These are phyloP conservation scores for Drosophila neotestacea DNA, from an alignment of 2,888 invertebrate species.

Conservation along the genomic window DNA sequence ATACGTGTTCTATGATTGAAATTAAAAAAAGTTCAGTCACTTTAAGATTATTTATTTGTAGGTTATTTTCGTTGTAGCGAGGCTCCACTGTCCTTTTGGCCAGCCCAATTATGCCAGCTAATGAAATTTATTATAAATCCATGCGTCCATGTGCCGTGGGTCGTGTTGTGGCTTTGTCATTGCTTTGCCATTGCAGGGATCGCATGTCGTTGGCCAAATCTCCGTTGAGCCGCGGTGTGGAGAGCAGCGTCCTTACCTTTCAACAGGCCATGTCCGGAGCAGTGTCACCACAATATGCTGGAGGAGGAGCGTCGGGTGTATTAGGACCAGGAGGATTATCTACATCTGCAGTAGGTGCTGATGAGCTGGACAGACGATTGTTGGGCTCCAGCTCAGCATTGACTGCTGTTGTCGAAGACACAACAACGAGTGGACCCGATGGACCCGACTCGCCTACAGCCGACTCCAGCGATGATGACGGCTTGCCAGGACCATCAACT, in stretches of 20 bases:
- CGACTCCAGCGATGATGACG: slow-evolving; percentile 29
- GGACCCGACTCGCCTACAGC: slow-evolving; percentile 51
- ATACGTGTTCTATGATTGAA: too few species aligned
- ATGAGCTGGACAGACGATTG: slow-evolving; percentile 23
- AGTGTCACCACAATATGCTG: slow-evolving; percentile 82
- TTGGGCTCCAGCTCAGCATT: slow-evolving; percentile 54
- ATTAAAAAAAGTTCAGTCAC: too few species aligned
- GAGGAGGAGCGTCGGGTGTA: background rate
- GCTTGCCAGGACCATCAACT: slow-evolving; percentile 12
- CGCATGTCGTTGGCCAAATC: slow-evolving; percentile 80
- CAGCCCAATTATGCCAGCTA: slow-evolving; percentile 6
- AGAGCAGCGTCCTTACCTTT: slow-evolving; percentile 82
- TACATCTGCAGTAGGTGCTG: background rate
- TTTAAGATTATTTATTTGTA: too few species aligned
- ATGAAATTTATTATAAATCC: slow-evolving; percentile 11
- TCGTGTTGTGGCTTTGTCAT: slow-evolving; percentile 2
- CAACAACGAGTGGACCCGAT: slow-evolving; percentile 57
- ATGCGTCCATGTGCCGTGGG: slow-evolving; percentile 8
- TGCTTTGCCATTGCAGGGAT: slow-evolving; percentile 71
- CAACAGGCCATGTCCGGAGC: slow-evolving; percentile 85
- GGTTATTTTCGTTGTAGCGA: background rate
- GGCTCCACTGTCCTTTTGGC: slow-evolving; percentile 4
- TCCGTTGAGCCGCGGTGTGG: slow-evolving; percentile 61
- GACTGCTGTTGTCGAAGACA: slow-evolving; percentile 68
- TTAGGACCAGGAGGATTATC: background rate